These are phyloP conservation scores for Cyprinodon diabolis DNA, from an alignment of 2,797 vertebrate species.

Conservation along the genomic window DNA sequence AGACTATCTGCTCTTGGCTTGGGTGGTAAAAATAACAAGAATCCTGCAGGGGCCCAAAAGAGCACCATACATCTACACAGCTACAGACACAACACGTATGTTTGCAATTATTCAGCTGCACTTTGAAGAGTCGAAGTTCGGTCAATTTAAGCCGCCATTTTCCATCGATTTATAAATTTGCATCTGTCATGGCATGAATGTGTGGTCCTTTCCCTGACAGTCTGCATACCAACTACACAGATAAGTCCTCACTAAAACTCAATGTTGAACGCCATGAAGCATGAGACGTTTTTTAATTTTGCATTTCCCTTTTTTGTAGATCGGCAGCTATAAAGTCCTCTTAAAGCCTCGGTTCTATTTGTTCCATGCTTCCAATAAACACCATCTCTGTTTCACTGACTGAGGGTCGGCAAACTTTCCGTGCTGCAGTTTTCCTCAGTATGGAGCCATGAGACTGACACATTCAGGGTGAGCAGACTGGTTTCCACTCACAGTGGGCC, in stretches of 20 bases:
- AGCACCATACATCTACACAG: slow-evolving; percentile 56
- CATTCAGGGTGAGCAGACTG: slow-evolving; percentile 3
- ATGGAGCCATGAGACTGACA: slow-evolving; percentile 15
- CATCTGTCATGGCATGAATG: neutral
- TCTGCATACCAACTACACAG: neutral
- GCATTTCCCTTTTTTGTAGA: neutral
- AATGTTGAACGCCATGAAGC: slow-evolving; percentile 17
- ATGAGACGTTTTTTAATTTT: slow-evolving; percentile 20
- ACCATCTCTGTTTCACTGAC: slow-evolving; percentile 23
- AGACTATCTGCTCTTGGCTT: slow-evolving; percentile 77
- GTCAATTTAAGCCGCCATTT: slow-evolving; percentile 40
- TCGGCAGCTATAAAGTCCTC: slow-evolving; percentile 3
- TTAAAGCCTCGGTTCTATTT: slow-evolving; percentile 16
- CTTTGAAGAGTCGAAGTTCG: slow-evolving; percentile 36
- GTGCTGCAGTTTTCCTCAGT: slow-evolving; percentile 20
- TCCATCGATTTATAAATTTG: neutral
- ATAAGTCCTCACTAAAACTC: slow-evolving; percentile 2
- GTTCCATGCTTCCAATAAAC: slow-evolving; percentile 16
- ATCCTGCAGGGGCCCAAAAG: slow-evolving; percentile 56
- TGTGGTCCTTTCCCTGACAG: neutral
- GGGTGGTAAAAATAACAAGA: slow-evolving; percentile 74
- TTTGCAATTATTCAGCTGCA: slow-evolving; percentile 43
- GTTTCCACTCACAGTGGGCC: slow-evolving; percentile 33
- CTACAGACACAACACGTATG: slow-evolving; percentile 26
- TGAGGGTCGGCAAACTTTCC: slow-evolving; percentile 35